phyloP scores from a whole-genome alignment of 2,888 invertebrate genomes.

The Neoaliturus tenellus region DNA sequence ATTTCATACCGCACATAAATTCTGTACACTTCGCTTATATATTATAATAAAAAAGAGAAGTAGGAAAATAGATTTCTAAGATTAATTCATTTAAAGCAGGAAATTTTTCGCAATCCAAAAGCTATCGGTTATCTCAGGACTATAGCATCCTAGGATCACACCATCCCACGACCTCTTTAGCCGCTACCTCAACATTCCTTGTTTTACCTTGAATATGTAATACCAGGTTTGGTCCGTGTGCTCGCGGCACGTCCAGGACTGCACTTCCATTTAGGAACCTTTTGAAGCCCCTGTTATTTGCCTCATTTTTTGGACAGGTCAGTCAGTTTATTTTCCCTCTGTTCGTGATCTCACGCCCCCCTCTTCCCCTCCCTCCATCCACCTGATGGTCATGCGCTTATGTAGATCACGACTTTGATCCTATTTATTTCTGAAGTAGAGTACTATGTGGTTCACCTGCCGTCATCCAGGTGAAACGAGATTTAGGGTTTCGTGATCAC shows the following conservation, averaged over 20 bases:
- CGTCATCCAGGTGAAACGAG: background rate
- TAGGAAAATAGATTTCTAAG: too few relatives aligned
- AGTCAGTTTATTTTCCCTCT: background rate
- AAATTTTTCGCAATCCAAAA: too few relatives aligned
- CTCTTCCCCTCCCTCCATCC: background rate
- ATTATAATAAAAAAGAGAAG: too few relatives aligned
- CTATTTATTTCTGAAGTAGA: constrained; percentile 22
- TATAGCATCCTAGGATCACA: too few relatives aligned
- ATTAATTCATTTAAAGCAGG: too few relatives aligned
- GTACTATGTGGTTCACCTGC: background rate
- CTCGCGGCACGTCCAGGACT: background rate
- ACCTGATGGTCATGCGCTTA: background rate
- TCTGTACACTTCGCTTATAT: too few relatives aligned
- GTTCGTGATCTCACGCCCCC: background rate
- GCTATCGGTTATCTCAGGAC: too few relatives aligned
- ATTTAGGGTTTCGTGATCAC: background rate
- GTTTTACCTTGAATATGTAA: too few relatives aligned
- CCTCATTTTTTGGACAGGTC: constrained; percentile 36
- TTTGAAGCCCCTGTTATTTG: constrained; percentile 24
- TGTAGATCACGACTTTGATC: constrained; percentile 10
- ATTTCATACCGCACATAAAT: too few relatives aligned
- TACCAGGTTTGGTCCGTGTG: too few relatives aligned
- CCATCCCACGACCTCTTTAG: too few relatives aligned
- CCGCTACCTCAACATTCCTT: too few relatives aligned
- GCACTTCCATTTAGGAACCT: background rate